phyloP scores from a whole-genome alignment of 2,888 invertebrate species.

The Salticus scenicus region DNA sequence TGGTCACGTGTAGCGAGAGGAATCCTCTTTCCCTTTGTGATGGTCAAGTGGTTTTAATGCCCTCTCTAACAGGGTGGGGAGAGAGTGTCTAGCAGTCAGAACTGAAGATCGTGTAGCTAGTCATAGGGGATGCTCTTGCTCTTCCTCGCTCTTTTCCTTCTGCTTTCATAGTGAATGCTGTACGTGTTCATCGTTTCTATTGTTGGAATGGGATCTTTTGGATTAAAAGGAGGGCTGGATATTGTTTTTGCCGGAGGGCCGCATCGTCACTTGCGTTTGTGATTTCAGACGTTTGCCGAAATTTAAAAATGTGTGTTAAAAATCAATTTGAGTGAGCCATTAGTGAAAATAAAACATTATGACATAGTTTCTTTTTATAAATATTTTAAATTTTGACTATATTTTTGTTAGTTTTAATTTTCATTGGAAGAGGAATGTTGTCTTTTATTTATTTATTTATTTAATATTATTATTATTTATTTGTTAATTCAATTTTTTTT shows the following conservation, averaged over 20 bases:
- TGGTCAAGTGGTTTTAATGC: slow-evolving; percentile 68
- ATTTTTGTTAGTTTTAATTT: too few relatives aligned
- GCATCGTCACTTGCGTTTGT: background rate
- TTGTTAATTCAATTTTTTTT: too few relatives aligned
- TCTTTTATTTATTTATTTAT: too few relatives aligned
- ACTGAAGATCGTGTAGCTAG: background rate
- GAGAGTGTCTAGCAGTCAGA: slow-evolving; percentile 8
- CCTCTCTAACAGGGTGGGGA: slow-evolving; percentile 36
- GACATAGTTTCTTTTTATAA: too few relatives aligned
- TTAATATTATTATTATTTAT: too few relatives aligned
- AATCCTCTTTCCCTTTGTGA: slow-evolving; percentile 48
- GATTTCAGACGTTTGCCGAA: too few relatives aligned
- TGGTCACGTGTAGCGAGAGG: slow-evolving; percentile 57
- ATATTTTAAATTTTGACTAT: too few relatives aligned
- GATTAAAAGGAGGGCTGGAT: background rate
- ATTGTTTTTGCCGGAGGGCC: slow-evolving; percentile 19
- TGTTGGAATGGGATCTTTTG: background rate
- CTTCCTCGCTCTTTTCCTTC: background rate
- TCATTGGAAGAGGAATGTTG: too few relatives aligned
- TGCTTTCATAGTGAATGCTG: background rate
- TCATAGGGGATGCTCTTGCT: background rate
- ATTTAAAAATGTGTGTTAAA: too few relatives aligned
- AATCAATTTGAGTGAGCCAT: too few relatives aligned
- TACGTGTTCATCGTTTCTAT: slow-evolving; percentile 17
- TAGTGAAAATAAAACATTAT: too few relatives aligned